Base-by-base conservation (phyloP, 64 coral and sea anemone genomes). In the Acropora yongei region DNA sequence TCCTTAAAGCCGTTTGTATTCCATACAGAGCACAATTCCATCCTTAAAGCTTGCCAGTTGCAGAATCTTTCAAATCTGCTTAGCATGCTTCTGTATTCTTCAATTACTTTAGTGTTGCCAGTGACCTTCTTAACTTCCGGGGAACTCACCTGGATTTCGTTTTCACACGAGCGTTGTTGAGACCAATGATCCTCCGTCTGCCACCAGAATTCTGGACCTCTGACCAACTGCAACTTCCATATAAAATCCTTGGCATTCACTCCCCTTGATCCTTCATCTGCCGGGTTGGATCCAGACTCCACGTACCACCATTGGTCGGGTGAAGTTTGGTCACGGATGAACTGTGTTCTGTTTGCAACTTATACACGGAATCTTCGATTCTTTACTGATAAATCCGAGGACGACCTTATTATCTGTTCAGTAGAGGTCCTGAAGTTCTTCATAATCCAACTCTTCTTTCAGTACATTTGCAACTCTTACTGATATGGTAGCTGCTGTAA, bases 351-450 rank as follows among this genome's bases (percentile, higher is more conserved):
- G 43, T 89, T 78, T 17, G 88, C 88, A 1, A 89, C 75, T 44
- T 79, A 79, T 8, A 47, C 53, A 40, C 83, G 89, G 49, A 91
- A 91, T 2, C 82, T 49, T 68, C 61, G 82, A 44, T 30, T 92
- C 82, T 16, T 84, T 84, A 12, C 47, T 48, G 48, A 84, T 76
- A 49, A 84, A 84, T 42, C 80, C 80, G 7, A 90, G 72, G 13
- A 92, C 79, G 11, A 84, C 68, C 90, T 85, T 41, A 51, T 80
- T 85, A 30, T 92, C 90, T 20, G 77, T 80, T 8, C 77, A 92
- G 18, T 60, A 91, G 41, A 81, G 57, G 39, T 92, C 90, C 9
- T 84, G 13, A 19, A 92, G 49, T 30, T 30, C 30, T 30, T 30
- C 30, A 30, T 30, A 30, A 30, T 30, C 30, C 30, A 30, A 30